These are phyloP conservation scores for Oceanodroma leucorhoa DNA, from an alignment of 2,797 vertebrate genomes.

Conservation along the genomic window DNA sequence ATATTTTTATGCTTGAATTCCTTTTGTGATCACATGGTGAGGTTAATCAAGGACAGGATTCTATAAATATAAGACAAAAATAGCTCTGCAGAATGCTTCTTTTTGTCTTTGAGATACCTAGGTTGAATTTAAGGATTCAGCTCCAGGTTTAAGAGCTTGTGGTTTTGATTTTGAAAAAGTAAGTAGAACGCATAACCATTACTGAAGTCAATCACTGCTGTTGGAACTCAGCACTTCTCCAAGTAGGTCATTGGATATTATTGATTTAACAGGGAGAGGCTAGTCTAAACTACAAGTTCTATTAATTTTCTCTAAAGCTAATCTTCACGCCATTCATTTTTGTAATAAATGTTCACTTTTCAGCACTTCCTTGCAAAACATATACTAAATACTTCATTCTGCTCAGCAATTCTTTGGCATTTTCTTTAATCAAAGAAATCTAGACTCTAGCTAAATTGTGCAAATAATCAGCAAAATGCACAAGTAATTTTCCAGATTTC, in stretches of 20 bases:
- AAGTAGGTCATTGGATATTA: background rate
- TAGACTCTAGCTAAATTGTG: slow-evolving; percentile 25
- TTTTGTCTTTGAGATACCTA: background rate
- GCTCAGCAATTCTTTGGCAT: background rate
- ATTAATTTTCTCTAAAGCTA: background rate
- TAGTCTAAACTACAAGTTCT: background rate
- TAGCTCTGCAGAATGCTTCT: background rate
- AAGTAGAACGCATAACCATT: accelerated
- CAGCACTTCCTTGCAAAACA: background rate
- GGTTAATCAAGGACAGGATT: background rate
- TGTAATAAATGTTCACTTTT: background rate
- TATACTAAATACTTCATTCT: background rate
- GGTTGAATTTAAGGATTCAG: background rate
- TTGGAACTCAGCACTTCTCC: background rate
- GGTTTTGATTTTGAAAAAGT: background rate
- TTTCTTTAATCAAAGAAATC: slow-evolving; percentile 49
- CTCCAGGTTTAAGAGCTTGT: background rate
- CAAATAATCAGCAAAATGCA: slow-evolving; percentile 27
- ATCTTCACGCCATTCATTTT: background rate
- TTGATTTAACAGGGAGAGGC: background rate
- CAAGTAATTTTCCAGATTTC: slow-evolving; percentile 28
- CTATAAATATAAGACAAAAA: background rate
- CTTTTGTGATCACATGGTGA: background rate
- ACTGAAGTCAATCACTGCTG: background rate
- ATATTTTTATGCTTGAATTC: slow-evolving; percentile 9